Conservation (phyloP, 2,797 vertebrate genomes). For the Hydrophis major region DNA sequence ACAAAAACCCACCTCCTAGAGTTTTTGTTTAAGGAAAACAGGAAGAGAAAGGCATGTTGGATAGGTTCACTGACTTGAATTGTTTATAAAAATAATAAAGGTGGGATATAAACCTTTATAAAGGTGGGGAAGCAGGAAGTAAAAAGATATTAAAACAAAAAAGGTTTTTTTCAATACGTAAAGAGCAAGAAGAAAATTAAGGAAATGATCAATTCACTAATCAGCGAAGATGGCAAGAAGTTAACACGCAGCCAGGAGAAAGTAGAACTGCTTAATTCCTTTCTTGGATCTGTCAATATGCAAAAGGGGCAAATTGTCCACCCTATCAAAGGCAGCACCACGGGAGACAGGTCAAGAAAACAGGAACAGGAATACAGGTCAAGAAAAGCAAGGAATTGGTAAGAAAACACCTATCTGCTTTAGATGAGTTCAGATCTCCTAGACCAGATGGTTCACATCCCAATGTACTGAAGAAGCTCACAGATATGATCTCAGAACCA, state of each 20-base stretch:
- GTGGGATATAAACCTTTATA: not conserved
- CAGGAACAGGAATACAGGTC: not conserved
- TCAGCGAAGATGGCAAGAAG: not conserved
- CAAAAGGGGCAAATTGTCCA: too few relatives aligned
- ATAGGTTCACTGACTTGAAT: not conserved
- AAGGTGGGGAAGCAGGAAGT: not conserved
- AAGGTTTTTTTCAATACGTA: not conserved
- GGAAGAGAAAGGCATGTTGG: not conserved
- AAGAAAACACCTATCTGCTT: not conserved
- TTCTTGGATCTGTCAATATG: too few relatives aligned
- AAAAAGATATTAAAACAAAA: not conserved
- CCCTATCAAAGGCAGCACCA: not conserved
- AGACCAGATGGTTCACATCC: not conserved
- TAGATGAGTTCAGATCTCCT: not conserved
- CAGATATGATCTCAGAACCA: not conserved
- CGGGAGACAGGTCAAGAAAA: too few relatives aligned
- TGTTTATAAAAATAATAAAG: not conserved
- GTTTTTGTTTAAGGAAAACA: not conserved
- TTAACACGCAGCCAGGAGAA: too few relatives aligned
- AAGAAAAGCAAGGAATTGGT: not conserved
- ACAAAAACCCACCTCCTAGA: not conserved
- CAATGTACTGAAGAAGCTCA: not conserved
- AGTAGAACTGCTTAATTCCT: too few relatives aligned
- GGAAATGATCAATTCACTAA: not conserved
- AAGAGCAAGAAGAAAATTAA: not conserved